Evolutionary conservation across 2,888 invertebrate species (phyloP).

Genomic region (Cosmia trapezina): DNA sequence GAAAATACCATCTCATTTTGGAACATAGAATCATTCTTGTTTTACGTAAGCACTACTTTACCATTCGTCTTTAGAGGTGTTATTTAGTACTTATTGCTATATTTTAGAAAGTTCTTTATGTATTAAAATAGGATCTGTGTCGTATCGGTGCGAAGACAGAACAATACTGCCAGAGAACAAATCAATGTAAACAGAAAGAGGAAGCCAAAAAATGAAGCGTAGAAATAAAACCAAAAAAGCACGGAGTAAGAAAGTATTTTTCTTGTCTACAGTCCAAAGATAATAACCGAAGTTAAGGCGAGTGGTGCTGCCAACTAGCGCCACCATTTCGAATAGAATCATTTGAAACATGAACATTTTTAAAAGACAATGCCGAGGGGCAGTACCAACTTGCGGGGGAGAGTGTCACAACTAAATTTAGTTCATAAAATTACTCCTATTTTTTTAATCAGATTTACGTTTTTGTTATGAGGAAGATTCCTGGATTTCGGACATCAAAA

Average conservation of each 20-base stretch:
- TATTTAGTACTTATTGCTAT: slow-evolving; percentile 27
- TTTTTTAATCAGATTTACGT: too few species aligned
- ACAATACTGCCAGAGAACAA: neutral
- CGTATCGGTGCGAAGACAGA: neutral
- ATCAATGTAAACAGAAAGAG: neutral
- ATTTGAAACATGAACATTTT: too few species aligned
- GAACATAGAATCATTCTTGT: slow-evolving; percentile 56
- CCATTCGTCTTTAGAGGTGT: slow-evolving; percentile 25
- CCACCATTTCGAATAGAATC: too few species aligned
- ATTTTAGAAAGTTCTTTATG: neutral
- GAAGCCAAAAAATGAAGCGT: neutral
- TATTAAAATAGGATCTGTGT: neutral
- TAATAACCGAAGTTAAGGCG: slow-evolving; percentile 46
- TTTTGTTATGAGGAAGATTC: too few species aligned
- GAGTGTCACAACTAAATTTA: too few species aligned
- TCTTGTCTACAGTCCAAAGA: slow-evolving; percentile 42
- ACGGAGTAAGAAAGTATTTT: slow-evolving; percentile 23
- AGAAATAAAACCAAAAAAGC: slow-evolving; percentile 23
- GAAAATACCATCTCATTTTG: slow-evolving; percentile 57
- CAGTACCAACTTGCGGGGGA: too few species aligned
- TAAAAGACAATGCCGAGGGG: too few species aligned
- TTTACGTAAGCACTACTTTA: slow-evolving; percentile 40
- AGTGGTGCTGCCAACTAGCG: too few species aligned
- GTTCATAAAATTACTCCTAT: too few species aligned
- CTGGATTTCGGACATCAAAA: too few species aligned